A percentile compares a stretch with the other conserved stretches of the same genome.
Conservation (phyloP, 2,888 invertebrate species). For the Drosophila diplacantha region DNA sequence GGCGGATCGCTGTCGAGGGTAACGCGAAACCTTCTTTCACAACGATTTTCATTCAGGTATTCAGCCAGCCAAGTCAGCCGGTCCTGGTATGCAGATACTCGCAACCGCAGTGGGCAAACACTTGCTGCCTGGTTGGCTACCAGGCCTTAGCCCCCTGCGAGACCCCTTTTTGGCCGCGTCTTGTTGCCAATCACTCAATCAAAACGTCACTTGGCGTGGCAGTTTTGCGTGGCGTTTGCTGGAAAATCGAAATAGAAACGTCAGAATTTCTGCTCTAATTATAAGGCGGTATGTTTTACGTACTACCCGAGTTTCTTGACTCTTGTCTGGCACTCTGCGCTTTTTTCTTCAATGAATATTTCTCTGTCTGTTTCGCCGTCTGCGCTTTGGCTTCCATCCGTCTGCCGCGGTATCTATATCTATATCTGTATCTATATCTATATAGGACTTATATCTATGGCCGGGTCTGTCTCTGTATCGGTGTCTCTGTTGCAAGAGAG, state of each 20-base stretch:
- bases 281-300: conserved; percentile 75
- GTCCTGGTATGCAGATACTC: conserved; percentile 69
- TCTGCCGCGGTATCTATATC: conserved; percentile 34
- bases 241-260: conserved; percentile 77
- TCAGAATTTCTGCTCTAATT: conserved; percentile 78
- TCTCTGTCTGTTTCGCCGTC: conserved; percentile 48
- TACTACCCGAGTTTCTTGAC: conserved; percentile 68
- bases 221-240: conserved; percentile 74
- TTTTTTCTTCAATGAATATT: conserved; percentile 51
- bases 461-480: conserved; percentile 25
- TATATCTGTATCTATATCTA: conserved; percentile 21
- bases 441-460: conserved; percentile 40
- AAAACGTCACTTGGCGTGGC: conserved; percentile 76
- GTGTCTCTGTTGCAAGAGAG: conserved; percentile 66
- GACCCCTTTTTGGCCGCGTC: conserved; percentile 43
- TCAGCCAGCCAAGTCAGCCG: conserved; percentile 44
- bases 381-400: conserved; percentile 40
- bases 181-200: conserved; percentile 77
- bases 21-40: conserved; percentile 73
- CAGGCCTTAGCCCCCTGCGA: conserved; percentile 31
- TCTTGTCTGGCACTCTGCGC: conserved; percentile 38
- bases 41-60: conserved; percentile 71
- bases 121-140: conserved; percentile 72
- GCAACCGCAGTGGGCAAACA: conserved; percentile 71
- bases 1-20: conserved; percentile 49